Evolutionary conservation across 2,113 vertebrate species (phyloP).

Genomic region (Myotis lucifugus): DNA sequence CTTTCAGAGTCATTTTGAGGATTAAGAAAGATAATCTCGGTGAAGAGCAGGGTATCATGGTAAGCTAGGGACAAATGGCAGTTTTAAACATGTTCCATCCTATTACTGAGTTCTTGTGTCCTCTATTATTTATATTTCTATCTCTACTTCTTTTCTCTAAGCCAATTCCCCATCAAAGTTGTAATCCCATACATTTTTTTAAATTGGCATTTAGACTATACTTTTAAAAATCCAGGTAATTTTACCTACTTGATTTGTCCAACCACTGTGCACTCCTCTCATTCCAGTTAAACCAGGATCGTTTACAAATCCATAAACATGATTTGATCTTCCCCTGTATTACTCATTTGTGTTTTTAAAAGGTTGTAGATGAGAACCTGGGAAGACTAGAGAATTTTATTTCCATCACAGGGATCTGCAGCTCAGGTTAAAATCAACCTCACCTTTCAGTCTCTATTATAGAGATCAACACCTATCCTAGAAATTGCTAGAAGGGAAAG

Average conservation of each 20-base stretch:
- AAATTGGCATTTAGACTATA: neutral
- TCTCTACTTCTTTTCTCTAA: conserved; percentile 8
- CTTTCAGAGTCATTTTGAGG: neutral
- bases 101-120: neutral
- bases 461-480: neutral
- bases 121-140: neutral
- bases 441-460: neutral
- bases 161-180: neutral
- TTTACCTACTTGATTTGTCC: neutral
- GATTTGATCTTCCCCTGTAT: neutral
- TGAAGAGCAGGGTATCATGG: neutral
- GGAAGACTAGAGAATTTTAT: neutral
- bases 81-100: neutral
- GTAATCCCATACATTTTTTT: neutral
- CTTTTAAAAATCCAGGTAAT: neutral
- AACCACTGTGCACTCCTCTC: neutral
- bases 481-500: neutral
- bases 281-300: neutral
- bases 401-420: neutral
- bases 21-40: neutral
- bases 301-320: neutral
- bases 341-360: neutral
- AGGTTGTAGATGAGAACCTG: neutral
- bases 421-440: neutral
- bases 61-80: neutral